Conservation (phyloP, 2,113 vertebrate species). For the Microcebus griseorufus region DNA sequence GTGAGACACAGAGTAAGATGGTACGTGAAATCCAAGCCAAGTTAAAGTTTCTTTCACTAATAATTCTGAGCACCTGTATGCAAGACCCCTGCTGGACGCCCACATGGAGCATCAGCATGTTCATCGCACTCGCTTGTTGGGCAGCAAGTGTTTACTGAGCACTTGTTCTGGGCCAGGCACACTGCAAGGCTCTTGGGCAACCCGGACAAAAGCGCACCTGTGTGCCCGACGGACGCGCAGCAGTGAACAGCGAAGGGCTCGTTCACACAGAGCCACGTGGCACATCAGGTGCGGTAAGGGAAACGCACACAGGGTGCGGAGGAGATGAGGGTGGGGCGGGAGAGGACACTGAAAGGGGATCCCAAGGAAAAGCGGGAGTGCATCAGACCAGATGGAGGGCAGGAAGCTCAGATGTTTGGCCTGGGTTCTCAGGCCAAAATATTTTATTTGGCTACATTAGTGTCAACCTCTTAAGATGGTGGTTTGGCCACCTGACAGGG, state of each 20-base stretch:
- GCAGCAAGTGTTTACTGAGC: neutral
- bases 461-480: neutral
- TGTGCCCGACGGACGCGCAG: accelerated
- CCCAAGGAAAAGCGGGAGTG: neutral
- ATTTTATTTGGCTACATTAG: neutral
- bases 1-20: neutral
- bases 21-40: neutral
- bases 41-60: neutral
- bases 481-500: accelerated
- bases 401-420: too few species aligned
- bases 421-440: neutral
- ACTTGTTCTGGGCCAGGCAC: too few species aligned
- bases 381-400: accelerated
- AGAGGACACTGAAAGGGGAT: neutral
- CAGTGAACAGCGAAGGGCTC: too few species aligned
- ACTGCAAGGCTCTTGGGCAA: neutral
- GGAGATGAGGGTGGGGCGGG: neutral
- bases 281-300: neutral
- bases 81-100: neutral
- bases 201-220: neutral
- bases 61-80: neutral
- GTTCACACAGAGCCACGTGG: neutral
- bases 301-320: accelerated
- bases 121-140: accelerated
- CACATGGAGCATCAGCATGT: accelerated